Conservation (phyloP, 2,888 invertebrate species). For the Mamestra brassicae region DNA sequence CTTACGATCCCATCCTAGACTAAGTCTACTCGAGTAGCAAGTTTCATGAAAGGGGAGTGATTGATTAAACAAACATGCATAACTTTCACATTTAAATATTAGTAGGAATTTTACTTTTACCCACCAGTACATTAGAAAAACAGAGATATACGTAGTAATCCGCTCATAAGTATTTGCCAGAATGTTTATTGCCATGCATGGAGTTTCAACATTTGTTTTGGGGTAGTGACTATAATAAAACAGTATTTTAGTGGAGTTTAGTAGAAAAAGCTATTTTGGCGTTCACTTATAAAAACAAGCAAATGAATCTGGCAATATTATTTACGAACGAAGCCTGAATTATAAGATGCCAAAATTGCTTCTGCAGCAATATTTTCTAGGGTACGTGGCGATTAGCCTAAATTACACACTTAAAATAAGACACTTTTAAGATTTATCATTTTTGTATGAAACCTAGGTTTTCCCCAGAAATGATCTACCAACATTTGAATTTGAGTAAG, state of each 20-base stretch:
- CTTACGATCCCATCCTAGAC: too few species aligned
- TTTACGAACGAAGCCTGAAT: not conserved
- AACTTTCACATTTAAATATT: not conserved
- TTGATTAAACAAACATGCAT: too few species aligned
- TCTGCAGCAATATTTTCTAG: not conserved
- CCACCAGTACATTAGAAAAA: not conserved
- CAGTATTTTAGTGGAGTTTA: constrained; percentile 8
- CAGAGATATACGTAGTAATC: not conserved
- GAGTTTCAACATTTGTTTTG: not conserved
- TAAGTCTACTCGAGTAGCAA: too few species aligned
- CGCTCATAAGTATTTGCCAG: not conserved
- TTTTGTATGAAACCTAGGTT: too few species aligned
- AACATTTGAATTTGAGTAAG: not conserved
- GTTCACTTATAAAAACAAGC: not conserved
- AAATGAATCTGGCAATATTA: not conserved
- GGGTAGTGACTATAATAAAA: constrained; percentile 17
- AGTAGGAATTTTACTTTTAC: not conserved
- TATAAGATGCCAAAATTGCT: not conserved
- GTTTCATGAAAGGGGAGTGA: too few species aligned
- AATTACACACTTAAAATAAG: not conserved
- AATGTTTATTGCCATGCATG: constrained; percentile 8
- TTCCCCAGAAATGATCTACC: too few species aligned
- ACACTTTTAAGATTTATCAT: too few species aligned
- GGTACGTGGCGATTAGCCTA: not conserved
- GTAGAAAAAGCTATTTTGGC: not conserved